A percentile compares a stretch with the other conserved stretches of the same genome.
phyloP scores from a whole-genome alignment of 2,888 invertebrate genomes.

The Agriopis leucophaearia region DNA sequence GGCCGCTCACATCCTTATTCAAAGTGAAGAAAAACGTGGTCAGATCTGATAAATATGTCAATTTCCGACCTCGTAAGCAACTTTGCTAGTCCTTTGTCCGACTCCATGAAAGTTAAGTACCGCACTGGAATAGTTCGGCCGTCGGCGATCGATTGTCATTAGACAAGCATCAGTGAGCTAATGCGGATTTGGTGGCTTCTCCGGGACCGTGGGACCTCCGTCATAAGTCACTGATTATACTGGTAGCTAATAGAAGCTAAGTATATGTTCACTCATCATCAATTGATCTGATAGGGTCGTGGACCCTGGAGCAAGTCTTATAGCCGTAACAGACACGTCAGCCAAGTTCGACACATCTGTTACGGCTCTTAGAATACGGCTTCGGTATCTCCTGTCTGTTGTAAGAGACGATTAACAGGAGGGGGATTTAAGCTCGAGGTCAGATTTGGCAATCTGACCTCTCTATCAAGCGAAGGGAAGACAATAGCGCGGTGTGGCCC shows the following conservation, averaged over 20 bases:
- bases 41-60: slow-evolving; percentile 15
- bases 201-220: slow-evolving; percentile 26
- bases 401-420: too few relatives aligned
- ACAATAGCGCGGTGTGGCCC: too few relatives aligned
- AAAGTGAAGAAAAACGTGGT: slow-evolving; percentile 3
- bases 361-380: too few relatives aligned
- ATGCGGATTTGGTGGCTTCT: slow-evolving; percentile 33
- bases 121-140: slow-evolving; percentile 6
- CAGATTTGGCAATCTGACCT: too few relatives aligned
- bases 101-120: slow-evolving; percentile 13
- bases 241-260: slow-evolving; percentile 1
- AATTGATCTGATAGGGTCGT: background rate
- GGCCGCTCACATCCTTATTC: too few relatives aligned
- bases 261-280: background rate
- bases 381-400: too few relatives aligned
- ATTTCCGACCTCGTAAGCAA: slow-evolving; percentile 16
- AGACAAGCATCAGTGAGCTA: slow-evolving; percentile 34
- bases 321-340: too few relatives aligned
- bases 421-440: too few relatives aligned
- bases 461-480: too few relatives aligned
- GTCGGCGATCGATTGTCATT: slow-evolving; percentile 27
- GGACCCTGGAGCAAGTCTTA: background rate
- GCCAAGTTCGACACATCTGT: too few relatives aligned
- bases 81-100: slow-evolving; percentile 13
- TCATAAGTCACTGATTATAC: slow-evolving; percentile 26